Percentiles rank a stretch among this genome's conserved stretches.
Evolutionary conservation across 2,113 vertebrate genomes (phyloP).

Genomic region (human): GRCh38 chr6:116783501-116784000

Average conservation of each 20-base stretch:
- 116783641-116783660: not conserved
- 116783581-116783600: not conserved
- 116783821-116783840: not conserved
- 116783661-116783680: not conserved
- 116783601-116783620: not conserved
- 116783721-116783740: not conserved
- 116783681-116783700: not conserved
- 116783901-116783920: not conserved
- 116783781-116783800: not conserved
- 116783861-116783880: not conserved
- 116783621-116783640: not conserved
- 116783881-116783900: not conserved
- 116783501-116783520: not conserved
- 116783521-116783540: not conserved
- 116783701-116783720: not conserved
- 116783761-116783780: not conserved
- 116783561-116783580: not conserved
- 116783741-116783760: not conserved
- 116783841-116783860: not conserved
- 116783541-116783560: not conserved
- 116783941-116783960: not conserved
- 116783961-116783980: not conserved
- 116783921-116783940: not conserved
- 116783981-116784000: not conserved
- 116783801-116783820: not conserved